Evolutionary conservation across 2,797 vertebrate genomes (phyloP), one percentile per base, ranked within the genome.

Genomic region (Aplochiton taeniatus): DNA sequence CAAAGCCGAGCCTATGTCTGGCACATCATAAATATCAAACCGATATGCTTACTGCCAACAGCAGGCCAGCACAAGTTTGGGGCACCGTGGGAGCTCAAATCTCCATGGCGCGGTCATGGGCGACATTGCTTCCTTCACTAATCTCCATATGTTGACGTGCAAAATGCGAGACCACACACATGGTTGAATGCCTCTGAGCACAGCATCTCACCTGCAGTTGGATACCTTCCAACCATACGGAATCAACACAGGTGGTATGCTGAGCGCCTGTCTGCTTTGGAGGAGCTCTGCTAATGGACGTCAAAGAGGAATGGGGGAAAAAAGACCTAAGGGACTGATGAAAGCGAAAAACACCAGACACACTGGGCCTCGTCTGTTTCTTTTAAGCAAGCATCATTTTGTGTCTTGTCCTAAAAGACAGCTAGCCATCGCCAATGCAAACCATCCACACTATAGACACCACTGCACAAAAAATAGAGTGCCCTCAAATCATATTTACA

Each of bases 21-120:
- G 64, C 53, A 63, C 68, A 73, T 77, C 59, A 60, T 59, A 68
- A 72, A 77, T 70, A 77, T 73, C 70, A 70, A 70, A 73, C 51
- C 44, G 64, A 70, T 60, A 73, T 16, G 63, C 65, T 61, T 66
- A 66, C 61, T 63, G 66, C 63, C 70, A 66, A 62, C 66, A 52
- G 68, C 61, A 67, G 65, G 64, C 69, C 65, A 44, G 63, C 56
- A 60, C 76, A 74, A 57, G 76, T 60, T 64, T 51, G 48, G 63
- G 58, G 53, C 59, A 44, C 68, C 31, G 58, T 54, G 45, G 49
- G 64, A 9, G 43, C 72, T 72, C 59, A 53, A 56, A 78, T 78
- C 72, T 65, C 59, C 54, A 63, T 66, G 69, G 55, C 14, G 50
- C 11, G 63, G 65, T 58, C 76, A 65, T 50, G 58, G 56, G 58